A percentile compares a stretch with the other conserved stretches of the same genome.
phyloP scores from a whole-genome alignment of 2,797 vertebrate species.

The Sylvia borin region DNA sequence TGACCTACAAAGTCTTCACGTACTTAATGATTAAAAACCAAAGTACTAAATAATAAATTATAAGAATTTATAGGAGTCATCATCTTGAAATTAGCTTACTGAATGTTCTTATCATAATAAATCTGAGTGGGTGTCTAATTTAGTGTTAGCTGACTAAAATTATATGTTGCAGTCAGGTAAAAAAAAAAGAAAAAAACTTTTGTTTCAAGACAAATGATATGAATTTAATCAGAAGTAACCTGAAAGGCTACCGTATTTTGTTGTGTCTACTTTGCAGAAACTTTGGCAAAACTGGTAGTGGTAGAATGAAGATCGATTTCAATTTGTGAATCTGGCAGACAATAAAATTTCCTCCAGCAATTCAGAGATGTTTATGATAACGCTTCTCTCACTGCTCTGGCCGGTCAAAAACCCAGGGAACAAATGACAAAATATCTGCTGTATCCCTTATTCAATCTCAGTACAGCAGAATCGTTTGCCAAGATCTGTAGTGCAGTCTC shows the following conservation, averaged over 20 bases:
- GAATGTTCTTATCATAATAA: constrained; percentile 91
- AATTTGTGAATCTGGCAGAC: constrained; percentile 66
- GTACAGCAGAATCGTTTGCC: not conserved
- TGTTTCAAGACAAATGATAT: constrained; percentile 85
- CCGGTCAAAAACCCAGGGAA: not conserved
- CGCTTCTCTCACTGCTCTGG: not conserved
- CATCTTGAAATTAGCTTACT: constrained; percentile 87
- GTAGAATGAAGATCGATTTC: constrained; percentile 58
- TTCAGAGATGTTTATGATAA: constrained; percentile 49
- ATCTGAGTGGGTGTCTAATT: constrained; percentile 85
- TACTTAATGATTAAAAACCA: constrained; percentile 89
- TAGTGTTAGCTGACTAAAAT: constrained; percentile 84
- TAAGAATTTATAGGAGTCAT: constrained; percentile 88
- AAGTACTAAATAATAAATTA: constrained; percentile 91
- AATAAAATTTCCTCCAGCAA: constrained; percentile 41
- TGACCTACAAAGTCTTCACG: constrained; percentile 90
- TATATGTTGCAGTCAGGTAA: constrained; percentile 83
- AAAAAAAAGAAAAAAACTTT: constrained; percentile 75
- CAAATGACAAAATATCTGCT: not conserved
- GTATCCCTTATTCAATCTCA: not conserved
- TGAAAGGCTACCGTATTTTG: constrained; percentile 55
- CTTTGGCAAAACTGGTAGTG: constrained; percentile 47
- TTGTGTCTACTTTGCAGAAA: constrained; percentile 73
- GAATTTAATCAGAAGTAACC: constrained; percentile 84
- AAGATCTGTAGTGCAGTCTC: not conserved